Conservation (phyloP, 1,140 invertebrate genomes). For the Drosophila asahinai region DNA sequence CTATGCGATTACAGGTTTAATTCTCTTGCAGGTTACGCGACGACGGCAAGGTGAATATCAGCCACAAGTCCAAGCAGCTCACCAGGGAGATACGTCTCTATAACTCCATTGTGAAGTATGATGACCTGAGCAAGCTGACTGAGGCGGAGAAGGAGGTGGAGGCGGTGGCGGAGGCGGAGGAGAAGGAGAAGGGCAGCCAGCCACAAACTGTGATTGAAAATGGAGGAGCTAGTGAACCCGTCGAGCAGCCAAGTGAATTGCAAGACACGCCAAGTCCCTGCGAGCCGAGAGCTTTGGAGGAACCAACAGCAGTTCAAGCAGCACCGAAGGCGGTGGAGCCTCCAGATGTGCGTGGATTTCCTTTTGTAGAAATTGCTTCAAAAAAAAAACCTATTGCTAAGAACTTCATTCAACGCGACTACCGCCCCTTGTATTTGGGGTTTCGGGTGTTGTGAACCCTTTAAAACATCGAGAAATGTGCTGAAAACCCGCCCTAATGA, state of each 20-base stretch:
- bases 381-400: conserved; percentile 38
- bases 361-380: conserved; percentile 56
- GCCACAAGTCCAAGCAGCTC: conserved; percentile 40
- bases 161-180: not conserved
- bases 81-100: conserved; percentile 67
- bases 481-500: conserved; percentile 62
- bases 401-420: conserved; percentile 30
- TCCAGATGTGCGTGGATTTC: conserved; percentile 77
- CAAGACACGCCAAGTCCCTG: not conserved
- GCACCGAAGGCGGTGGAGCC: conserved; percentile 4
- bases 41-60: conserved; percentile 52
- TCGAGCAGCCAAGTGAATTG: not conserved
- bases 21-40: conserved; percentile 67
- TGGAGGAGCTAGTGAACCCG: not conserved
- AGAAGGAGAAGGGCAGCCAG: not conserved
- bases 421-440: not conserved
- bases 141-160: not conserved
- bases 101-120: conserved; percentile 62
- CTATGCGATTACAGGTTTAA: conserved; percentile 20
- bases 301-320: not conserved
- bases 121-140: conserved; percentile 40
- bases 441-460: conserved; percentile 11
- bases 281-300: not conserved
- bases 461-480: not conserved
- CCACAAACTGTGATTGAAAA: conserved; percentile 21